A percentile compares a stretch with the other conserved stretches of the same genome.
phyloP scores from a whole-genome alignment of 2,888 invertebrate genomes.

The Xanthorhoe spadicearia region DNA sequence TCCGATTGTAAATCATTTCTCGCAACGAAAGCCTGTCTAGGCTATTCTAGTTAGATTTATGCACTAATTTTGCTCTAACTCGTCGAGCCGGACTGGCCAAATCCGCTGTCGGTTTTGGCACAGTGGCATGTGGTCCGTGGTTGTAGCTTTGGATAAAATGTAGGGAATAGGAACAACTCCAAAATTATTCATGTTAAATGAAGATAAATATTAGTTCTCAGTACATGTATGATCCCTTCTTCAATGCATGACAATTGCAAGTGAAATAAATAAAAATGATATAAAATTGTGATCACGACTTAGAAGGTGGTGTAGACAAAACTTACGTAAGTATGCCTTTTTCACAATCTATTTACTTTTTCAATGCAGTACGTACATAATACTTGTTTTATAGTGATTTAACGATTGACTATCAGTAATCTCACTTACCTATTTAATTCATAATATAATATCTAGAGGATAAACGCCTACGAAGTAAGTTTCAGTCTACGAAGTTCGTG shows the following conservation, averaged over 20 bases:
- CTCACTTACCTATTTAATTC: not conserved
- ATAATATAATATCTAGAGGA: not conserved
- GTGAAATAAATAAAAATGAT: too few species aligned
- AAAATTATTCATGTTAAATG: not conserved
- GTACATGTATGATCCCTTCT: too few species aligned
- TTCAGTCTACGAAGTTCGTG: conserved; percentile 9
- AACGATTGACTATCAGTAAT: too few species aligned
- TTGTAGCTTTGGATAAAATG: conserved; percentile 30
- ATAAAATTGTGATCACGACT: too few species aligned
- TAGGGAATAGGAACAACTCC: not conserved
- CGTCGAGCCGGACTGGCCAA: conserved; percentile 58
- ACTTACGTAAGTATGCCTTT: too few species aligned
- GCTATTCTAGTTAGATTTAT: conserved; percentile 61
- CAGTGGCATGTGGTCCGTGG: conserved; percentile 55
- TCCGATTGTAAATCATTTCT: conserved; percentile 40
- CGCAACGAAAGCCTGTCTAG: conserved; percentile 49
- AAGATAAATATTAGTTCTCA: too few species aligned
- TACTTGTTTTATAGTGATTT: too few species aligned
- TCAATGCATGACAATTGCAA: too few species aligned
- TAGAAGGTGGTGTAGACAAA: too few species aligned
- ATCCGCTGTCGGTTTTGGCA: conserved; percentile 59
- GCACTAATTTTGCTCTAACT: conserved; percentile 62
- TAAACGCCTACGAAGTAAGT: not conserved
- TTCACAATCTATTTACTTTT: too few species aligned
- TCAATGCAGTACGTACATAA: too few species aligned